phyloP scores from a whole-genome alignment of 2,888 invertebrate genomes.

The Drosophila demipolita region DNA sequence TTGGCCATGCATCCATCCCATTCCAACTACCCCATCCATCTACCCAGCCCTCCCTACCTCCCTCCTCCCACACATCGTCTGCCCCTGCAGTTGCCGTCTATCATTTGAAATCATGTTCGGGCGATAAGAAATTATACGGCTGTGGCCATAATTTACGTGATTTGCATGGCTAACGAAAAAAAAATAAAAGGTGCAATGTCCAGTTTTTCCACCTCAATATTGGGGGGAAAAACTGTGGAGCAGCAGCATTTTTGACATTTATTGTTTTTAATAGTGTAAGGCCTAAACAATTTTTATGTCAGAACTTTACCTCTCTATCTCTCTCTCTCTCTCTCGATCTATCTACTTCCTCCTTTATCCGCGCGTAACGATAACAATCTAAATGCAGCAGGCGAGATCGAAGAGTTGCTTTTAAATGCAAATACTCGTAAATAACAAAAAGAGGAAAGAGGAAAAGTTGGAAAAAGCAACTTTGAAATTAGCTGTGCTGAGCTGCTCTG shows the following conservation, averaged over 20 bases:
- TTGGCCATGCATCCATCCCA: constrained; percentile 47
- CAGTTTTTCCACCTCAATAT: constrained; percentile 37
- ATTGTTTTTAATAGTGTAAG: constrained; percentile 75
- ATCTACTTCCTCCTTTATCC: background rate
- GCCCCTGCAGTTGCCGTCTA: constrained; percentile 58
- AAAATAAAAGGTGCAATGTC: constrained; percentile 16
- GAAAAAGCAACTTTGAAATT: constrained; percentile 52
- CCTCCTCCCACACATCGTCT: constrained; percentile 2
- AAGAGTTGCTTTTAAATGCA: constrained; percentile 48
- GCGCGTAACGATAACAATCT: constrained; percentile 63
- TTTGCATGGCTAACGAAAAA: constrained; percentile 63
- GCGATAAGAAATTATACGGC: constrained; percentile 80
- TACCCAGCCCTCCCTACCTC: background rate
- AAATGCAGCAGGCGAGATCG: constrained; percentile 42
- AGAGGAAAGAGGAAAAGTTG: background rate
- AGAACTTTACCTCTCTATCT: constrained; percentile 17
- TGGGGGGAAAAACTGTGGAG: constrained; percentile 25
- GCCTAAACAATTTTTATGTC: constrained; percentile 63
- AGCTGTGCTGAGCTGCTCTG: constrained; percentile 23
- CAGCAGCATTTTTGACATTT: constrained; percentile 77
- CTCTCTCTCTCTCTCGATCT: background rate
- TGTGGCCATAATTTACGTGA: constrained; percentile 78
- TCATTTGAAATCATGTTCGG: constrained; percentile 78
- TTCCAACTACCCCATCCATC: background rate
- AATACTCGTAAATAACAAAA: constrained; percentile 40